Conservation (phyloP, 2,797 vertebrate genomes). For the Characodon lateralis region DNA sequence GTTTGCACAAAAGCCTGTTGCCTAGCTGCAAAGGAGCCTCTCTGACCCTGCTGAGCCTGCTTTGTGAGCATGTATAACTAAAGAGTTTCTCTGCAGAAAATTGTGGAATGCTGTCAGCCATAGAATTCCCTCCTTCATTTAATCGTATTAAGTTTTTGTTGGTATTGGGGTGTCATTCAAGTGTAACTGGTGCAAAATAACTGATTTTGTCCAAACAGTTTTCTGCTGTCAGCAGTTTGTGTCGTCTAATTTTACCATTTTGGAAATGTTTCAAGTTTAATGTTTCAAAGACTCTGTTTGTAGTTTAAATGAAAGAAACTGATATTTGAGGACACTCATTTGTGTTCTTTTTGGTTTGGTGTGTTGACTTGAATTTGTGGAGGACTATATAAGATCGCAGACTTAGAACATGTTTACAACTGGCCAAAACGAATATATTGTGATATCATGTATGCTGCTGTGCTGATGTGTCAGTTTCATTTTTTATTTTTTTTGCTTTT, state of each 20-base stretch:
- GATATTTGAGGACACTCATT: neutral
- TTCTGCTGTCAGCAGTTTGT: conserved; percentile 9
- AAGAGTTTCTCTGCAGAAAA: conserved; percentile 62
- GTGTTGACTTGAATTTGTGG: neutral
- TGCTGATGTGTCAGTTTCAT: no score
- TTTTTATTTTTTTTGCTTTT: no score
- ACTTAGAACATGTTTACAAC: neutral
- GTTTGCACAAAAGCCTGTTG: conserved; percentile 76
- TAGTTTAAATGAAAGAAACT: neutral
- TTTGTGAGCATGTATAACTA: conserved; percentile 55
- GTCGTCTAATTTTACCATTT: neutral
- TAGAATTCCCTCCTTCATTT: conserved; percentile 22
- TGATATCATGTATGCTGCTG: neutral
- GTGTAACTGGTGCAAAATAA: conserved; percentile 52
- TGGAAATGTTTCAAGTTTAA: neutral
- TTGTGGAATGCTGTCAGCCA: conserved; percentile 58
- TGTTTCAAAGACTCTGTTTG: neutral
- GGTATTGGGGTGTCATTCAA: conserved; percentile 51
- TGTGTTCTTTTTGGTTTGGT: neutral
- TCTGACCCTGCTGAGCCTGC: conserved; percentile 48
- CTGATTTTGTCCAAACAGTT: conserved; percentile 38
- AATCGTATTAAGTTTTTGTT: conserved; percentile 57
- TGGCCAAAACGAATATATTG: neutral
- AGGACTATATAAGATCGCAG: neutral
- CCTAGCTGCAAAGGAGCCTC: conserved; percentile 72